These are phyloP conservation scores for Caenorhabditis sinica DNA, from an alignment of 2,888 invertebrate genomes.

Conservation along the genomic window DNA sequence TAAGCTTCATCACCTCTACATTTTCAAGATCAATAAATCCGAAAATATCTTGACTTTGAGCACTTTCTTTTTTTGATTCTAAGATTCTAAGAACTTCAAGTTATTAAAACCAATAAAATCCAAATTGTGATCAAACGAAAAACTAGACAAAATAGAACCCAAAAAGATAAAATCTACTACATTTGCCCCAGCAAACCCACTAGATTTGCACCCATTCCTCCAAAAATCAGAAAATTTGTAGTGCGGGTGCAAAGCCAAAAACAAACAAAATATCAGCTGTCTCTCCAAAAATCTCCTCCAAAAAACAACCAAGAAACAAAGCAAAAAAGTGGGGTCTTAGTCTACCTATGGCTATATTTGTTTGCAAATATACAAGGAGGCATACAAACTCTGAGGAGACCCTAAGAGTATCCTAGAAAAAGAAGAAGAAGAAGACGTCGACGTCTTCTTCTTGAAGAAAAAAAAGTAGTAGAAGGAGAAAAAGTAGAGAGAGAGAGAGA, in stretches of 20 bases:
- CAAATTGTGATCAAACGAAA: too few relatives aligned
- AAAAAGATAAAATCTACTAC: too few relatives aligned
- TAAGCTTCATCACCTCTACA: too few relatives aligned
- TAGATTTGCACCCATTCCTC: neutral
- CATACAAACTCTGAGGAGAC: slow-evolving; percentile 19
- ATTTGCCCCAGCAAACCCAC: too few relatives aligned
- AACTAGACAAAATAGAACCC: too few relatives aligned
- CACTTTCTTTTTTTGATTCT: too few relatives aligned
- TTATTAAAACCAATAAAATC: too few relatives aligned
- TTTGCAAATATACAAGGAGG: neutral
- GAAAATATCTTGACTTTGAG: too few relatives aligned
- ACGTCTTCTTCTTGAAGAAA: slow-evolving; percentile 9
- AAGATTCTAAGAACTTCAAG: too few relatives aligned
- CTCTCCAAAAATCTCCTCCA: slow-evolving; percentile 1
- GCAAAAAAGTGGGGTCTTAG: neutral
- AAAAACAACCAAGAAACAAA: neutral
- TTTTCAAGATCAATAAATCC: too few relatives aligned
- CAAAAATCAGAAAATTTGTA: neutral
- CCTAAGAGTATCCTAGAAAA: slow-evolving; percentile 37
- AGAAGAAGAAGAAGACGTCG: slow-evolving; percentile 22
- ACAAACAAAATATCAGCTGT: slow-evolving; percentile 3
- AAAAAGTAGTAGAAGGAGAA: slow-evolving; percentile 15
- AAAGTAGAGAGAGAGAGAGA: slow-evolving; percentile 5
- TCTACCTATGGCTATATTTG: too few relatives aligned
- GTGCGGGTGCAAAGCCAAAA: neutral